phyloP scores from a whole-genome alignment of 2,888 invertebrate species.

The Caenorhabditis virilis region DNA sequence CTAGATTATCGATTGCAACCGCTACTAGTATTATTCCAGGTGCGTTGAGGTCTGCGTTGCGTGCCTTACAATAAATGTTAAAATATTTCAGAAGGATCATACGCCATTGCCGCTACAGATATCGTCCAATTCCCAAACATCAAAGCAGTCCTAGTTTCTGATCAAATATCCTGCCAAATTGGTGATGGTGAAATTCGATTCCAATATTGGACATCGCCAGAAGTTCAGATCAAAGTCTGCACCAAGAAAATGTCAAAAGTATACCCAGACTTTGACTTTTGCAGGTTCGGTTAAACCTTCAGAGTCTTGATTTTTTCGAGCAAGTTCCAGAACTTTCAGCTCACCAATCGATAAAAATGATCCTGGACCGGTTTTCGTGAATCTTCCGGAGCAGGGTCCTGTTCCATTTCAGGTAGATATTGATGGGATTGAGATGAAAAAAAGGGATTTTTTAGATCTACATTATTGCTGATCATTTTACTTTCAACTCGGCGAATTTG shows the following conservation, averaged over 20 bases:
- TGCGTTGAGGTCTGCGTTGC: constrained; percentile 11
- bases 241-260: constrained; percentile 45
- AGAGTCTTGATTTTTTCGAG: not conserved
- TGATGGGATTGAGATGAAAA: not conserved
- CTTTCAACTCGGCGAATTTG: constrained; percentile 57
- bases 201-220: constrained; percentile 66
- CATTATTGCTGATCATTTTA: constrained; percentile 65
- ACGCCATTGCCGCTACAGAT: constrained; percentile 65
- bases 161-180: constrained; percentile 54
- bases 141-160: constrained; percentile 64
- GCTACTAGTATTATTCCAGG: constrained; percentile 60
- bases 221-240: constrained; percentile 63
- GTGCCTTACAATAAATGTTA: not conserved
- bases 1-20: constrained; percentile 55
- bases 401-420: constrained; percentile 60
- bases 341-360: constrained; percentile 59
- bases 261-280: constrained; percentile 64
- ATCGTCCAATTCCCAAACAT: constrained; percentile 52
- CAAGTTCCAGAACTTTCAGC: constrained; percentile 34
- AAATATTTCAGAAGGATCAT: constrained; percentile 58
- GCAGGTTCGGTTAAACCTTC: constrained; percentile 34
- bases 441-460: constrained; percentile 60
- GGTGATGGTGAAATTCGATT: constrained; percentile 55
- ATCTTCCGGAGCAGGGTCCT: constrained; percentile 60
- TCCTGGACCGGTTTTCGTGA: constrained; percentile 66